These are phyloP conservation scores for Drosophila hamatofila DNA, from an alignment of 2,888 invertebrate species.

Conservation along the genomic window DNA sequence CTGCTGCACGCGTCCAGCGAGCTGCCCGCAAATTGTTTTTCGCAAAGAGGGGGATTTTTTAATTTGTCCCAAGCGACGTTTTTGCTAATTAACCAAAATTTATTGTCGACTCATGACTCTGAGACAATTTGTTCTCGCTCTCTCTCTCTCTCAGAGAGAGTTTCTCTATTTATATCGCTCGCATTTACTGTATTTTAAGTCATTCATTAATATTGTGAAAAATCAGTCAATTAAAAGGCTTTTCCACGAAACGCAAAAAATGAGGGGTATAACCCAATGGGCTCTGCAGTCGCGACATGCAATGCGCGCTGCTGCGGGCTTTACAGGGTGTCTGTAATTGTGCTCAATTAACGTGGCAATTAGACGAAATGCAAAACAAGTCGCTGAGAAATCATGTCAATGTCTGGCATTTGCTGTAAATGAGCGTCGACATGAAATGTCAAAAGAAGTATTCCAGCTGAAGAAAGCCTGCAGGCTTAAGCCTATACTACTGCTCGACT, in stretches of 20 bases:
- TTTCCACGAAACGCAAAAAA: slow-evolving; percentile 55
- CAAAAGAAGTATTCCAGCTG: slow-evolving; percentile 19
- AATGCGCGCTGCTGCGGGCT: slow-evolving; percentile 25
- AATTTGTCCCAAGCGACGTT: slow-evolving; percentile 52
- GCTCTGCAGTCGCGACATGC: slow-evolving; percentile 49
- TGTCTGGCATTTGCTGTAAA: slow-evolving; percentile 66
- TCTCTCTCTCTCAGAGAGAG: neutral
- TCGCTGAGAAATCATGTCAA: slow-evolving; percentile 67
- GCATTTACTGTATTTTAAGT: slow-evolving; percentile 34
- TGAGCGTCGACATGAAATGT: slow-evolving; percentile 67
- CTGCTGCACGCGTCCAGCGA: slow-evolving; percentile 41
- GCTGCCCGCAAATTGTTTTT: slow-evolving; percentile 45
- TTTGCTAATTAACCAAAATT: slow-evolving; percentile 74
- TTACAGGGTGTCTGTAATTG: slow-evolving; percentile 57
- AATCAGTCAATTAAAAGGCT: slow-evolving; percentile 57
- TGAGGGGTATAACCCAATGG: slow-evolving; percentile 1
- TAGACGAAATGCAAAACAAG: slow-evolving; percentile 59
- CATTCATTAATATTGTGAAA: slow-evolving; percentile 50
- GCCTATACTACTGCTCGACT: slow-evolving; percentile 12
- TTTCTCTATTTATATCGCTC: neutral
- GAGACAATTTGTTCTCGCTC: slow-evolving; percentile 2
- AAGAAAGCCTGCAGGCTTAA: neutral
- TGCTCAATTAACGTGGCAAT: slow-evolving; percentile 69
- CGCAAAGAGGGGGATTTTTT: slow-evolving; percentile 28
- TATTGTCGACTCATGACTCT: slow-evolving; percentile 53